A percentile compares a stretch with the other conserved stretches of the same genome.
Evolutionary conservation across 2,888 invertebrate genomes (phyloP).

Genomic region (Habrosyne pyritoides): DNA sequence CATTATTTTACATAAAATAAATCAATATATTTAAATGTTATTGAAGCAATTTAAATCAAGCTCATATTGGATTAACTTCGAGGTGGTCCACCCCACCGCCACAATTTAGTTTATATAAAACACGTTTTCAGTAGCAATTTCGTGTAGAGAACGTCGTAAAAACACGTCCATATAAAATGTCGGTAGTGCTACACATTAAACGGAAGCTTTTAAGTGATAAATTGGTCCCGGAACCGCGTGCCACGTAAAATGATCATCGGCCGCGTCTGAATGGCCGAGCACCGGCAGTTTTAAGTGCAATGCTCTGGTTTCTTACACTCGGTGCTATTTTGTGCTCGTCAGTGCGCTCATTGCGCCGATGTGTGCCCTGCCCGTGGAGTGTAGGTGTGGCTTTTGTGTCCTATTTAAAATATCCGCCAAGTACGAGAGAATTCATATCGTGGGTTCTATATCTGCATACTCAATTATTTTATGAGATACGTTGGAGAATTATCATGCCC

Average conservation of each 20-base stretch:
- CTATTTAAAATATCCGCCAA: constrained; percentile 37
- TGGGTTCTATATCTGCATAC: not conserved
- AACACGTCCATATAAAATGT: constrained; percentile 39
- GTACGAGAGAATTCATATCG: constrained; percentile 11
- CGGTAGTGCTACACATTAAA: constrained; percentile 52
- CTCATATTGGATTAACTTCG: not conserved
- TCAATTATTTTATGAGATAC: not conserved
- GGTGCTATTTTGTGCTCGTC: constrained; percentile 31
- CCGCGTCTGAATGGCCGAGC: constrained; percentile 54
- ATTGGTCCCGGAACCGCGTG: constrained; percentile 78
- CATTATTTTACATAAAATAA: not conserved
- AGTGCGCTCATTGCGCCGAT: constrained; percentile 27
- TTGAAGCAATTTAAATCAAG: not conserved
- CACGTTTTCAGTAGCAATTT: constrained; percentile 48
- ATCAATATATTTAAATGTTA: not conserved
- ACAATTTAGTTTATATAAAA: constrained; percentile 26
- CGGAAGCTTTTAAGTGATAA: constrained; percentile 82
- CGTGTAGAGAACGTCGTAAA: constrained; percentile 53
- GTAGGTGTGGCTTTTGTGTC: constrained; percentile 41
- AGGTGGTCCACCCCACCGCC: constrained; percentile 14
- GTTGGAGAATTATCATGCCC: not conserved
- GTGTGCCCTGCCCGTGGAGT: constrained; percentile 14
- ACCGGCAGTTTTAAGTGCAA: constrained; percentile 61
- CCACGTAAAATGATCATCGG: constrained; percentile 76
- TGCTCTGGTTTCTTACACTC: constrained; percentile 61